Percentiles rank a stretch among this genome's conserved stretches.
Conservation (phyloP, 2,888 invertebrate species). For the Cephalotes varians region DNA sequence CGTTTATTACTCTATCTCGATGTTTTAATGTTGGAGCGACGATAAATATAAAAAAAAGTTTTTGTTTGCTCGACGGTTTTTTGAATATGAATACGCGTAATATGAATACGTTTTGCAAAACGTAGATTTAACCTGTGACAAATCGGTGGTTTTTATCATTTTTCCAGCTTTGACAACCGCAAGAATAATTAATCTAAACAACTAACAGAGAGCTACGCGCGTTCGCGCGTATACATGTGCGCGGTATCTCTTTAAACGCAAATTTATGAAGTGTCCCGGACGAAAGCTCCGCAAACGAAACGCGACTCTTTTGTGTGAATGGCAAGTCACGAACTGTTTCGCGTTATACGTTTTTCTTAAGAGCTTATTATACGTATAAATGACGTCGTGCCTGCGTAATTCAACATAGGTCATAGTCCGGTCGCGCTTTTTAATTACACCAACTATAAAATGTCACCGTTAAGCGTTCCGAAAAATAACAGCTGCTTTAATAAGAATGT, state of each 20-base stretch:
- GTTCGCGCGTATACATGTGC: not conserved
- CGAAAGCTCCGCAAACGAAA: conserved; percentile 32
- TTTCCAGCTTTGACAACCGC: not conserved
- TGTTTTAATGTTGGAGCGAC: not conserved
- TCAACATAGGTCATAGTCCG: not conserved
- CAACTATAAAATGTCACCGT: not conserved
- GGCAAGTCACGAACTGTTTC: conserved; percentile 10
- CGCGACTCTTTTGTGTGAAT: conserved; percentile 31
- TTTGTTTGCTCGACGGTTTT: not conserved
- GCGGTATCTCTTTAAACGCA: conserved; percentile 34
- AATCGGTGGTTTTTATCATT: not conserved
- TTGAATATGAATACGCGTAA: not conserved
- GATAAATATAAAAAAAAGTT: not conserved
- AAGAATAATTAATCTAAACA: conserved; percentile 4
- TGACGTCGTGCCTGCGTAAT: conserved; percentile 10
- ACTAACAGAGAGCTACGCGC: not conserved
- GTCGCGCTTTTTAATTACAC: conserved; percentile 40
- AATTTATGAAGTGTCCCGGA: conserved; percentile 54
- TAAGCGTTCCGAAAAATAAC: not conserved
- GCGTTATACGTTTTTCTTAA: conserved; percentile 11
- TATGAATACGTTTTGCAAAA: not conserved
- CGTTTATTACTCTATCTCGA: not conserved
- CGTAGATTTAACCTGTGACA: not conserved
- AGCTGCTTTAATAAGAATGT: not conserved
- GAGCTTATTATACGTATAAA: conserved; percentile 25